Percentiles rank a stretch among this genome's conserved stretches.
Conservation (phyloP, 2,113 vertebrate genomes). For the Percopsis transmontana region DNA sequence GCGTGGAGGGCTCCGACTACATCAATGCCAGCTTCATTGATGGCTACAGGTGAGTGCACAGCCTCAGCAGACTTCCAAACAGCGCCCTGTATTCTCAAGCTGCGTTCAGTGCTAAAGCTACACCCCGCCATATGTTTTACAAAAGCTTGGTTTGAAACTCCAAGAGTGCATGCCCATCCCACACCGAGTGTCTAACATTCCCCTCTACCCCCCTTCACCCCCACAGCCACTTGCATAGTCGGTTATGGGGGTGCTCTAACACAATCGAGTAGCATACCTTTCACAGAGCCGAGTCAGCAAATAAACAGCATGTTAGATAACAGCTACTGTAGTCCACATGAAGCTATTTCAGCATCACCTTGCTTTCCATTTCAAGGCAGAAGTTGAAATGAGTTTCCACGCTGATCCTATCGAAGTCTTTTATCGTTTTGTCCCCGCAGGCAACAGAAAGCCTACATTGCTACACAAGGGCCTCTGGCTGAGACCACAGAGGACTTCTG, state of each 20-base stretch:
- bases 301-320: background rate
- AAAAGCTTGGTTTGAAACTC: too few relatives aligned
- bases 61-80: background rate
- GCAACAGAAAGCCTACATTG: constrained; percentile 97
- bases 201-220: too few relatives aligned
- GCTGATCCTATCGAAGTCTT: background rate
- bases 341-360: background rate
- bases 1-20: constrained; percentile 98
- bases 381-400: background rate
- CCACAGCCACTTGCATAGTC: too few relatives aligned
- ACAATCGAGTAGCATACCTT: too few relatives aligned
- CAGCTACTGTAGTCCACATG: background rate
- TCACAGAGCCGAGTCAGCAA: constrained; percentile 3
- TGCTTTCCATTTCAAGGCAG: background rate
- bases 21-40: constrained; percentile 99
- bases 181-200: too few relatives aligned
- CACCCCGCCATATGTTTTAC: too few relatives aligned
- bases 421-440: constrained; percentile 63
- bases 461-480: constrained; percentile 96
- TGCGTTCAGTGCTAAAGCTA: too few relatives aligned
- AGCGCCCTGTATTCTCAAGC: background rate
- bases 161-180: too few relatives aligned
- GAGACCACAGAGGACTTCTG: constrained; percentile 99
- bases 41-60: constrained; percentile 95
- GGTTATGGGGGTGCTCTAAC: too few relatives aligned